Base-by-base conservation (phyloP, 2,888 invertebrate genomes). In the Catocala nupta region DNA sequence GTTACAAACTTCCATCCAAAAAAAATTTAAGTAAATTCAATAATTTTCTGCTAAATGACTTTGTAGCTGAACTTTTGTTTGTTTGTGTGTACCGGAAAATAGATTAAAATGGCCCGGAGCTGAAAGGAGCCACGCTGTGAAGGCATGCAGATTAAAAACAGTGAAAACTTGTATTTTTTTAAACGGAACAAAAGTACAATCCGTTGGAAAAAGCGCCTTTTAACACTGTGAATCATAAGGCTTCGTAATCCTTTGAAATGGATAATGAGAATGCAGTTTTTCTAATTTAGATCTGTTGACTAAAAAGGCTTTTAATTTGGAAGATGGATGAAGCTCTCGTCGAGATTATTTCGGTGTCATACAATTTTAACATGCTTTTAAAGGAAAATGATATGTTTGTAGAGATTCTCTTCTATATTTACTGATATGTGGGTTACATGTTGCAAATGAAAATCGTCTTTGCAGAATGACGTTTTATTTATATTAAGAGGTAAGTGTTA, bases 131-230 rank as follows among this genome's bases (percentile, higher is more conserved):
- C 66, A 76, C 84, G 83, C 82, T 85, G 87, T 86, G 88, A 90
- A 90, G 85, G 89, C 87, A 87, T 81, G 87, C 85, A 92, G 90
- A 92, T 92, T 93, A 92, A 93, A 92, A 92, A 88, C 86, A 84
- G 78, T 81, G 86, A 87, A 86, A 68, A 78, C 73, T 75, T 82
- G 75, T 73, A 75, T 84, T 83, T 82, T 83, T 80, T 81, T 76
- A 66, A 73, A 67, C 68, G 65, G 65, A 83, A 84, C 84, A 84
- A 87, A 84, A 84, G 81, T 83, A 76, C 86, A 88, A 86, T 86
- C 83, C 50, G 50, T 43, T 71, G 57, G 34, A 58, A 76, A 39
- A 78, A 72, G 70, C 63, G 65, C 73, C 68, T 73, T 76, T 75
- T 78, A 53, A 47, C 25, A 57, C 52, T 57, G 36, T 39, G 62